phyloP scores from a whole-genome alignment of 2,888 invertebrate species.

The Poecilobothrus nobilitatus region DNA sequence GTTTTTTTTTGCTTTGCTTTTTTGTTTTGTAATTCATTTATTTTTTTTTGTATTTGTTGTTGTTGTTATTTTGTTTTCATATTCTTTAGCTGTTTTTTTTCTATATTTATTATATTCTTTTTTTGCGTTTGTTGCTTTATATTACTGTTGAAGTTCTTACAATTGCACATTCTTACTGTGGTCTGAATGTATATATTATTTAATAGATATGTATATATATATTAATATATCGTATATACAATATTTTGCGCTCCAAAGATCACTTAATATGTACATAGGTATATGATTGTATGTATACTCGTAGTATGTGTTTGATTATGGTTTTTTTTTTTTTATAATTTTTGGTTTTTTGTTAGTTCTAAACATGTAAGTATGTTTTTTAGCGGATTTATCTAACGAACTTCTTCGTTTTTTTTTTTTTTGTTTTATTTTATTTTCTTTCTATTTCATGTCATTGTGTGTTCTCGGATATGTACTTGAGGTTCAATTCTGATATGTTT shows the following conservation, averaged over 20 bases:
- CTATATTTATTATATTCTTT: too few species aligned
- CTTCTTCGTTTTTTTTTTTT: too few species aligned
- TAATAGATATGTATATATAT: too few species aligned
- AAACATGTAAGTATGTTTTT: not conserved
- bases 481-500: not conserved
- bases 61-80: too few species aligned
- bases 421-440: too few species aligned
- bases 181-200: not conserved
- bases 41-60: constrained; percentile 9
- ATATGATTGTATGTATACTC: too few species aligned
- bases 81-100: too few species aligned
- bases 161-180: not conserved
- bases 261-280: not conserved
- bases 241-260: not conserved
- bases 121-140: too few species aligned
- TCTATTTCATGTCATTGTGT: too few species aligned
- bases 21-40: constrained; percentile 18
- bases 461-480: not conserved
- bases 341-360: not conserved
- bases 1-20: not conserved
- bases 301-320: too few species aligned
- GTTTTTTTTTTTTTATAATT: not conserved
- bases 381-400: constrained; percentile 5
- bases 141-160: too few species aligned
- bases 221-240: too few species aligned